Conservation (phyloP, 2,888 invertebrate species). For the Apodemia mormo region DNA sequence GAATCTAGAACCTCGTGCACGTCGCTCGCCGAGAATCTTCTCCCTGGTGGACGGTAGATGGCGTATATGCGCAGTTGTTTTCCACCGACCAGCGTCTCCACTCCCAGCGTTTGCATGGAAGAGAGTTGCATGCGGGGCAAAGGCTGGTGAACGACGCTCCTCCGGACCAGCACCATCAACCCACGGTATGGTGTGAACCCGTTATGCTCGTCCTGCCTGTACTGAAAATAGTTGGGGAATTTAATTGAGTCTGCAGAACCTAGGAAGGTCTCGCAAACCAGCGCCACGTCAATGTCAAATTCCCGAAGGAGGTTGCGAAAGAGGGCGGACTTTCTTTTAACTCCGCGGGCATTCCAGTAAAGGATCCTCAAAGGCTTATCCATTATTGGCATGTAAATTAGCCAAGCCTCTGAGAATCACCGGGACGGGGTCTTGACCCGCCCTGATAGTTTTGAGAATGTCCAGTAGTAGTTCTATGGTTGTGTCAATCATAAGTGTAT, state of each 20-base stretch:
- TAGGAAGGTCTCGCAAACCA: no score
- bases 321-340: not conserved
- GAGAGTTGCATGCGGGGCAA: not conserved
- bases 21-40: not conserved
- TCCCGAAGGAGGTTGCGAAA: not conserved
- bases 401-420: not conserved
- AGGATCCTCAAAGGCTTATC: not conserved
- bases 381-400: not conserved
- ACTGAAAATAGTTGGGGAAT: not conserved
- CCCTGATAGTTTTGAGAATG: not conserved
- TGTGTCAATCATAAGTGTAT: not conserved
- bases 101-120: slow-evolving; percentile 1
- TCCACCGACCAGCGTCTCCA: not conserved
- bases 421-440: not conserved
- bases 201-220: not conserved
- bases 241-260: not conserved
- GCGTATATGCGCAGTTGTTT: not conserved
- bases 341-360: not conserved
- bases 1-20: not conserved
- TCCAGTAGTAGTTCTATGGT: not conserved
- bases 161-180: not conserved
- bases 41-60: not conserved
- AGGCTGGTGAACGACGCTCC: not conserved
- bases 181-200: not conserved
- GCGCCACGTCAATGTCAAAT: not conserved